A percentile compares a stretch with the other conserved stretches of the same genome.
phyloP scores from a whole-genome alignment of 2,888 invertebrate genomes.

The Blomia tropicalis region DNA sequence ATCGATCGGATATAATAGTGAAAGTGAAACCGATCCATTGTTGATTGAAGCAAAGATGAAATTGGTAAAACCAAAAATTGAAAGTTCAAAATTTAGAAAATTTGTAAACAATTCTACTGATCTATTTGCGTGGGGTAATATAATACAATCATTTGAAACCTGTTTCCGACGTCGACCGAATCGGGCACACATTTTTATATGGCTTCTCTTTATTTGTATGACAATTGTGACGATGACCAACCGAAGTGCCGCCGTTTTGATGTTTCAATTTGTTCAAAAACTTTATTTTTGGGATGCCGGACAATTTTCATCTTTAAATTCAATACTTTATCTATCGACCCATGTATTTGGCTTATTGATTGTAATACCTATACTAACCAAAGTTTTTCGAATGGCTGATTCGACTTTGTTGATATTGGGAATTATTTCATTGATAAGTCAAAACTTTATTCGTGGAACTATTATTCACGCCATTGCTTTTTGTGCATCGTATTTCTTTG shows the following conservation, averaged over 20 bases:
- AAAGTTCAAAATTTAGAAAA: neutral
- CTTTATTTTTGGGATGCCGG: conserved; percentile 17
- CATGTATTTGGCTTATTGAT: conserved; percentile 10
- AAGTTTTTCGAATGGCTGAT: neutral
- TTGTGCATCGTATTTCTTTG: conserved; percentile 12
- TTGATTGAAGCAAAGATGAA: neutral
- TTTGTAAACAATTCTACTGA: conserved; percentile 3
- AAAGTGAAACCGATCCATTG: conserved; percentile 7
- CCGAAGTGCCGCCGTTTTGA: neutral
- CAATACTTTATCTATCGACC: neutral
- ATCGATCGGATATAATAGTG: too few species aligned
- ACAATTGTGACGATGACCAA: conserved; percentile 3
- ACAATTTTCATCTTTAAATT: neutral
- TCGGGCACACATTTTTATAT: conserved; percentile 5
- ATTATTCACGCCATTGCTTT: conserved; percentile 7
- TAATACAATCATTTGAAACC: neutral
- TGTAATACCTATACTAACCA: conserved; percentile 4
- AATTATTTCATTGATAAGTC: neutral
- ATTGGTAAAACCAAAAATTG: neutral
- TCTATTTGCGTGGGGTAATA: neutral
- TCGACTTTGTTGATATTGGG: conserved; percentile 11
- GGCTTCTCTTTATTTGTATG: conserved; percentile 13
- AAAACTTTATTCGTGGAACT: conserved; percentile 16
- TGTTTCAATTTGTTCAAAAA: conserved; percentile 20
- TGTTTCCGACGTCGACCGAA: neutral